phyloP scores from a whole-genome alignment of 2,797 vertebrate genomes.

The Pelochelys cantorii region DNA sequence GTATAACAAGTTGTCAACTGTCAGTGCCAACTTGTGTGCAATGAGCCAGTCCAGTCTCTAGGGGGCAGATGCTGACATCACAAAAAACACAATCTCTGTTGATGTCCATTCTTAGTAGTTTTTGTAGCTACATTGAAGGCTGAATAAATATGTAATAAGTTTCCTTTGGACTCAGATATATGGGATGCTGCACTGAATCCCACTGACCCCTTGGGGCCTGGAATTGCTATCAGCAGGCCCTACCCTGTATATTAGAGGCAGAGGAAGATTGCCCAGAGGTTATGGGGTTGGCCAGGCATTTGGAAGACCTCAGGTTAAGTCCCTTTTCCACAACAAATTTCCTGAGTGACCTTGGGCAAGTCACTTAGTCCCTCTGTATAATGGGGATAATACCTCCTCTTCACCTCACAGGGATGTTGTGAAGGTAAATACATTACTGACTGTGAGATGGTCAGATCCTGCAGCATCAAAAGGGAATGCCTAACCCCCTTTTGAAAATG shows the following conservation, averaged over 20 bases:
- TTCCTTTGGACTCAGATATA: too few species aligned
- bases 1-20: not conserved
- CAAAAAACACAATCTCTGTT: not conserved
- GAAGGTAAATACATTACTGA: not conserved
- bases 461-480: not conserved
- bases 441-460: not conserved
- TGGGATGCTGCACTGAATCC: too few species aligned
- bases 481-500: not conserved
- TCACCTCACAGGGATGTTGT: not conserved
- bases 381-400: not conserved
- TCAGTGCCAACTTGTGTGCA: not conserved
- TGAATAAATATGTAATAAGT: not conserved
- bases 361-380: not conserved
- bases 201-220: too few species aligned
- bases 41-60: not conserved
- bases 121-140: not conserved
- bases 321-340: not conserved
- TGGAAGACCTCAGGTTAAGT: not conserved
- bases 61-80: not conserved
- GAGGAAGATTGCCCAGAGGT: not conserved
- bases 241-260: not conserved
- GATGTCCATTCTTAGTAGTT: not conserved
- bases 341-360: not conserved
- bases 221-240: too few species aligned
- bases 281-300: not conserved